Conservation (phyloP, 2,888 invertebrate species). For the Napeogenes inachia region DNA sequence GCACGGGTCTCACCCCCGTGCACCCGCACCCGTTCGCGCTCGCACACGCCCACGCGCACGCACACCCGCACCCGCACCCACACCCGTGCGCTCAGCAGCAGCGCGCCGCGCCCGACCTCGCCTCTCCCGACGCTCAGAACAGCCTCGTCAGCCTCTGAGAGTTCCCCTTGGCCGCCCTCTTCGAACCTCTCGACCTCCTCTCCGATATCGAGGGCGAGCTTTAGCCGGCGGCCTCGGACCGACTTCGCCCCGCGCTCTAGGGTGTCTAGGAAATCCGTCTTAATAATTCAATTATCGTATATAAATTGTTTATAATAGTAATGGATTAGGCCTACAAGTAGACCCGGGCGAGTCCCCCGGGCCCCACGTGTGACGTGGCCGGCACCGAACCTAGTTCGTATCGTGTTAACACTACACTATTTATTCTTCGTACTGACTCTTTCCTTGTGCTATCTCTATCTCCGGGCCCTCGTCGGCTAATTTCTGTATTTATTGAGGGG, state of each 20-base stretch:
- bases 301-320: background rate
- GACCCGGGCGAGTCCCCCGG: slow-evolving; percentile 21
- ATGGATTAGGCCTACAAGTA: background rate
- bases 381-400: slow-evolving; percentile 46
- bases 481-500: slow-evolving; percentile 50
- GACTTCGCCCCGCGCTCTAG: slow-evolving; percentile 10
- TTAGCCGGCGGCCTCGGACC: slow-evolving; percentile 13
- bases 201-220: slow-evolving; percentile 18
- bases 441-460: slow-evolving; percentile 31
- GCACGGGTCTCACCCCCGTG: slow-evolving; percentile 93
- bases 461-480: slow-evolving; percentile 36
- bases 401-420: slow-evolving; percentile 40
- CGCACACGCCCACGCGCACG: slow-evolving; percentile 75
- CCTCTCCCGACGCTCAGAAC: slow-evolving; percentile 85
- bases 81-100: slow-evolving; percentile 89
- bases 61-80: slow-evolving; percentile 73
- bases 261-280: background rate
- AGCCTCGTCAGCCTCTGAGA: slow-evolving; percentile 91
- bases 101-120: slow-evolving; percentile 82
- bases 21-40: slow-evolving; percentile 77
- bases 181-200: slow-evolving; percentile 31
- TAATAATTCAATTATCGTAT: background rate
- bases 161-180: slow-evolving; percentile 37
- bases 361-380: slow-evolving; percentile 38
- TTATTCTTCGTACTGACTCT: slow-evolving; percentile 41